These are phyloP conservation scores for Galaxias olidus DNA, from an alignment of 2,797 vertebrate species.

Conservation along the genomic window DNA sequence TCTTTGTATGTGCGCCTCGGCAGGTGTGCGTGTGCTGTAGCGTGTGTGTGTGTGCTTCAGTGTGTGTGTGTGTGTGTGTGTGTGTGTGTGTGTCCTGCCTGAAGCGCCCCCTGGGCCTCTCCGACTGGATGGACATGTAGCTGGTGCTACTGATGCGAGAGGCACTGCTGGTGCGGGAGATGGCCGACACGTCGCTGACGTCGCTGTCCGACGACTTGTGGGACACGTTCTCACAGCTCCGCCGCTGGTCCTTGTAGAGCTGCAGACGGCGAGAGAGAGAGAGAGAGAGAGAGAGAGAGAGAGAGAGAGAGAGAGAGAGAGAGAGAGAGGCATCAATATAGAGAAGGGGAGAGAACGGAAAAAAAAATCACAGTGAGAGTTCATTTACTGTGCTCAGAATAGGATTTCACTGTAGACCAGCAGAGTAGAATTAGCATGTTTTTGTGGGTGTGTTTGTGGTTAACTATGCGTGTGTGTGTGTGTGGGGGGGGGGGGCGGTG, in stretches of 20 bases:
- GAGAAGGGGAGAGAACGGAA: background rate
- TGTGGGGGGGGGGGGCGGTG: too few species aligned
- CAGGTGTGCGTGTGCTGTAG: conserved; percentile 1
- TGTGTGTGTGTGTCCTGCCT: conserved; percentile 75
- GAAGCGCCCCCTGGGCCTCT: conserved; percentile 90
- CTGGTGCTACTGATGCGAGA: conserved; percentile 99
- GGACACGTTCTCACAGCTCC: conserved; percentile 96
- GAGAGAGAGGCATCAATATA: background rate
- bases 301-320: background rate
- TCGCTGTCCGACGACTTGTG: conserved; percentile 98
- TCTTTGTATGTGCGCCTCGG: too few species aligned
- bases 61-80: conserved; percentile 6
- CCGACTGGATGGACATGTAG: conserved; percentile 99
- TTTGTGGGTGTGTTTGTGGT: too few species aligned
- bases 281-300: background rate
- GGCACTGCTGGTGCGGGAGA: conserved; percentile 99
- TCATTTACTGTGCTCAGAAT: too few species aligned
- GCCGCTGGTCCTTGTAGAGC: conserved; percentile 92
- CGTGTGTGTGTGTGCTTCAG: conserved; percentile 1
- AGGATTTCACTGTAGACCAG: too few species aligned
- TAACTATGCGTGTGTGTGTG: too few species aligned
- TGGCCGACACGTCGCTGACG: conserved; percentile 97
- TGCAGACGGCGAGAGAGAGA: conserved; percentile 37
- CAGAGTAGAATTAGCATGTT: too few species aligned
- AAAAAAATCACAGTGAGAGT: background rate